Conservation (phyloP, 2,888 invertebrate species). For the Troilus luridus region DNA sequence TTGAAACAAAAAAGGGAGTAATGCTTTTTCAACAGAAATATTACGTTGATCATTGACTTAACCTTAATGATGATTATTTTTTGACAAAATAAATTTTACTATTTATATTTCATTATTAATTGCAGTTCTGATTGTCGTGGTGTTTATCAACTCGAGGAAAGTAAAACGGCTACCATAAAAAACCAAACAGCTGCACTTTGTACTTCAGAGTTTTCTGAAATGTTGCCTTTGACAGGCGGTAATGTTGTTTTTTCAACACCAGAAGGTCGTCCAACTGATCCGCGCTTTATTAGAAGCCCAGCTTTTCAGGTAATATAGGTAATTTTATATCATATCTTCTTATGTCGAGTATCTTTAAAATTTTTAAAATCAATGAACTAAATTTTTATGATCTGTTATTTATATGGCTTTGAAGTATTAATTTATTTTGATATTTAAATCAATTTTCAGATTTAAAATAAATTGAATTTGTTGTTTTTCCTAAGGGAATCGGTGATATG, state of each 20-base stretch:
- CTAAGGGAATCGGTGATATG: too few relatives aligned
- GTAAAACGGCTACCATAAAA: conserved; percentile 79
- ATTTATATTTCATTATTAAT: conserved; percentile 53
- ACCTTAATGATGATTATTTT: neutral
- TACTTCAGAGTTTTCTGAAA: conserved; percentile 97
- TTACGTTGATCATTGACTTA: neutral
- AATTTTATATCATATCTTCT: neutral
- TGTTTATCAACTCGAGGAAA: conserved; percentile 89
- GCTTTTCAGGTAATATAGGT: conserved; percentile 83
- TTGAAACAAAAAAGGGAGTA: too few relatives aligned
- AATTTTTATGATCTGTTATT: neutral
- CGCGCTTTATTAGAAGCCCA: conserved; percentile 91
- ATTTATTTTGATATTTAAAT: too few relatives aligned
- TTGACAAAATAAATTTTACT: neutral
- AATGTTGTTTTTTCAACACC: conserved; percentile 95
- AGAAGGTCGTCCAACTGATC: conserved; percentile 90
- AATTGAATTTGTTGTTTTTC: too few relatives aligned
- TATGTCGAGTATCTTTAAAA: neutral
- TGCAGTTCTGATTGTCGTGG: conserved; percentile 90
- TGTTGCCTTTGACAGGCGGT: conserved; percentile 94
- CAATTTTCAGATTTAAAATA: too few relatives aligned
- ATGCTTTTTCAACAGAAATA: too few relatives aligned
- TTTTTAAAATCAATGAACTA: neutral
- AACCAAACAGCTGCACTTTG: conserved; percentile 95
- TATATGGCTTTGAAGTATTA: neutral